Base-by-base conservation (phyloP, 1,140 invertebrate genomes). In the Triops cancriformis region DNA sequence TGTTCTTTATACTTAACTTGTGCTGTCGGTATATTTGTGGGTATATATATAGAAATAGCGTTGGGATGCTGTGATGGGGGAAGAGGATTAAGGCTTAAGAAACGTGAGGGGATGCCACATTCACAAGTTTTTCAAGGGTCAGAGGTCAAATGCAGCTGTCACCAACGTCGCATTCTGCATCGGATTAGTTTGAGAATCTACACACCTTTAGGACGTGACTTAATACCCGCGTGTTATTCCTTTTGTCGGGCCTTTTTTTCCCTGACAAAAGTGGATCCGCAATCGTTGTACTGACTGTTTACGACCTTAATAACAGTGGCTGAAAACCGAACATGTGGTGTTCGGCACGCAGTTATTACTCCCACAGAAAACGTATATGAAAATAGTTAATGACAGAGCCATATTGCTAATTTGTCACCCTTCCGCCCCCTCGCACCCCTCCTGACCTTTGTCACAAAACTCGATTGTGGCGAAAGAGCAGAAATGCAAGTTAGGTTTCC, bases 111-210 rank as follows among this genome's bases (percentile, higher is more conserved):
- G 23, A 64, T 64, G 23, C 18, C 23, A 64, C 14, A 6, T 23
- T 5, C 51, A 18, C 14, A 64, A 64, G 51, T 23, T 18, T 64
- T 64, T 64, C 7, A 64, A 14, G 51, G 31, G 51, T 64, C 51
- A 64, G 51, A 64, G 51, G 51, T 64, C 51, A 64, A 64, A 18
- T 64, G 51, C 51, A 64, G 51, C 51, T 64, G 51, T 64, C 51
- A 64, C 51, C 51, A 64, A 9, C 14, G 51, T n/a, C 18, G 51
- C 51, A 64, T 64, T 64, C 51, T 64, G 51, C 51, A 64, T 23
- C 14, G 14, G 51, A 64, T 64, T 64, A 64, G 51, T 64, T 6
- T 23, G 23, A 64, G 2, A 37, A 37, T 37, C 31, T 37, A 64
- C 51, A 23, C 51, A 64, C 51, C 51, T 64, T 64, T 64, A 9